Base-by-base conservation (phyloP, 2,888 invertebrate genomes). In the Pristionchus mayeri region DNA sequence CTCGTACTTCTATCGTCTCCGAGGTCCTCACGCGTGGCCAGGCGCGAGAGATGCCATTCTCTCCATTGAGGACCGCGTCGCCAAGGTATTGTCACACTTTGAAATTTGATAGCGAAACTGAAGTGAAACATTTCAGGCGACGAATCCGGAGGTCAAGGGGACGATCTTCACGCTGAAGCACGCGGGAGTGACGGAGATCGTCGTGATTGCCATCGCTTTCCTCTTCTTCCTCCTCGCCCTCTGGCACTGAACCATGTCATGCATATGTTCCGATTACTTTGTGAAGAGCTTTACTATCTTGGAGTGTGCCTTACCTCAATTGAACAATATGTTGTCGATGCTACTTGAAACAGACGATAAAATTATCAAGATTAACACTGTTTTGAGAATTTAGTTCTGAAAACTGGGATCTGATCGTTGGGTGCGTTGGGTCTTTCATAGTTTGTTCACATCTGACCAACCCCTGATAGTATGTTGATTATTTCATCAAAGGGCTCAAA, bases 31-130 rank as follows among this genome's bases (percentile, higher is more conserved):
- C 75, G 50, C 85, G 9, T 91, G 90, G 91, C 27, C 84, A 16
- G 90, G 89, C 27, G 91, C 91, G 67, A 83, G 89, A 57, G 37
- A 89, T 0, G 90, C 91, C 37, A 88, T 91, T 54, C 57, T 90
- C 67, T 86, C 84, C 18, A 86, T 88, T 48, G 85, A 87, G 48
- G 76, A 89, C 57, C 81, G 90, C 18, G 89, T 90, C 37, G 75
- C 44, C 11, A 84, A 84, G 84, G 84, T 84, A n/a, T n/a, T 44
- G 44, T 6, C 13, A 9, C 44, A 44, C 44, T 44, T 13, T 9
- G 44, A n/a, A n/a, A n/a, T n/a, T n/a, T n/a, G n/a, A n/a, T n/a
- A n/a, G 7, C 3, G 0, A 71, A 24, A 7, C 24, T 0, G 3
- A 54, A 21, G 16, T 54, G 21, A 21, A 18, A 54, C 7, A 54